Base-by-base conservation (phyloP, 2,113 vertebrate species). In the Litocranius walleri region DNA sequence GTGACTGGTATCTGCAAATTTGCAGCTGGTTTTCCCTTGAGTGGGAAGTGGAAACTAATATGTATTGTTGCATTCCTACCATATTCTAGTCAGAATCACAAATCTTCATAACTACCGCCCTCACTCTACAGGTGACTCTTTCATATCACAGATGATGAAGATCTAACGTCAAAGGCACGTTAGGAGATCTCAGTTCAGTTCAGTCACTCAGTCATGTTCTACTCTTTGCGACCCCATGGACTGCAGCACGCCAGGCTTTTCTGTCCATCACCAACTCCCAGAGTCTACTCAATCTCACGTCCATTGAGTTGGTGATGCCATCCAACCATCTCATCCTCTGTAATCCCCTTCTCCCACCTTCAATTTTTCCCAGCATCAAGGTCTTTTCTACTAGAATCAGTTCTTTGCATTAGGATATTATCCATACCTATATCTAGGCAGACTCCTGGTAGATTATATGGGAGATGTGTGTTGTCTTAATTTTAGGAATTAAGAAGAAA, bases 201-300 rank as follows among this genome's bases (percentile, higher is more conserved):
- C 67, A 71, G 67, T 40, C 3, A 0, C 10, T 71, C 17, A 71
- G 19, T 71, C 5, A 0, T 40, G n/a, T 71, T 21, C n/a, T 23
- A 40, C 19, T 71, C 67, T 40, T 40, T 71, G 10, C 0, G 3
- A 71, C 19, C 19, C 21, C 19, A 71, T 71, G 67, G 19, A 40
- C 19, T 23, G 10, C 19, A 71, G n/a, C 10, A 13, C 3, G 0
- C 67, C n/a, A 40, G n/a, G n/a, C 19, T 71, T 71, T 10, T 40
- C 67, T 40, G n/a, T 40, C n/a, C 19, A 71, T 71, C 67, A 23
- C n/a, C 67, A 71, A 6, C n/a, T 23, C n/a, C n/a, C 67, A 40
- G 67, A 40, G n/a, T 40, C 67, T 40, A 71, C n/a, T 71, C n/a
- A 40, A 23, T 40, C 67, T 71, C 67, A 23, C 0, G 0, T 40